Conservation (phyloP, 2,113 vertebrate species). For the Crotalus tigris region DNA sequence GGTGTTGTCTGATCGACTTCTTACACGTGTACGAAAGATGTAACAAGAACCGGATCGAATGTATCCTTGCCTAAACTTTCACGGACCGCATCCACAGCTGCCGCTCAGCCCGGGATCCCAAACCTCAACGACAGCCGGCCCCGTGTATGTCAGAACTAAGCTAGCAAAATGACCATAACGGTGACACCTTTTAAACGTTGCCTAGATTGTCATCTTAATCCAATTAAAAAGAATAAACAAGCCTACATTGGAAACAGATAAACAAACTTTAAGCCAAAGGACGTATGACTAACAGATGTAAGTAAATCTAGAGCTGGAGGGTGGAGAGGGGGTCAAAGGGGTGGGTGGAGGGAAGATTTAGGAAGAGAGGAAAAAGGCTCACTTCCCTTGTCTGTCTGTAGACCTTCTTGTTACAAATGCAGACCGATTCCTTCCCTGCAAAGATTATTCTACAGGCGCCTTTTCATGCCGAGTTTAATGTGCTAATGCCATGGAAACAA, state of each 20-base stretch:
- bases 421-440: not conserved
- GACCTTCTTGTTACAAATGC: not conserved
- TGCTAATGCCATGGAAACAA: constrained; percentile 14
- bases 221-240: not conserved
- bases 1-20: not conserved
- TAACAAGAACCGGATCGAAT: not conserved
- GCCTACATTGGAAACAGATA: constrained; percentile 5
- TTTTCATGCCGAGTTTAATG: not conserved
- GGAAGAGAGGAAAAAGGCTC: not conserved
- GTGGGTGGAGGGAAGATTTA: not conserved
- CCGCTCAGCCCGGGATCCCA: not conserved
- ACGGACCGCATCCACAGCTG: too few species aligned
- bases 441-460: not conserved
- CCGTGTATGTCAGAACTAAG: not conserved
- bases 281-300: constrained; percentile 3
- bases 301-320: not conserved
- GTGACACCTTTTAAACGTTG: not conserved
- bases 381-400: not conserved
- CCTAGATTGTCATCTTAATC: constrained; percentile 14
- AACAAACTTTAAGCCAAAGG: constrained; percentile 7
- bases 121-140: not conserved
- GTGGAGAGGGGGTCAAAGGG: not conserved
- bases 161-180: constrained; percentile 6
- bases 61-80: not conserved
- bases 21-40: too few species aligned